Evolutionary conservation across 2,888 invertebrate species (phyloP).

Genomic region (Ophion ventricosus): DNA sequence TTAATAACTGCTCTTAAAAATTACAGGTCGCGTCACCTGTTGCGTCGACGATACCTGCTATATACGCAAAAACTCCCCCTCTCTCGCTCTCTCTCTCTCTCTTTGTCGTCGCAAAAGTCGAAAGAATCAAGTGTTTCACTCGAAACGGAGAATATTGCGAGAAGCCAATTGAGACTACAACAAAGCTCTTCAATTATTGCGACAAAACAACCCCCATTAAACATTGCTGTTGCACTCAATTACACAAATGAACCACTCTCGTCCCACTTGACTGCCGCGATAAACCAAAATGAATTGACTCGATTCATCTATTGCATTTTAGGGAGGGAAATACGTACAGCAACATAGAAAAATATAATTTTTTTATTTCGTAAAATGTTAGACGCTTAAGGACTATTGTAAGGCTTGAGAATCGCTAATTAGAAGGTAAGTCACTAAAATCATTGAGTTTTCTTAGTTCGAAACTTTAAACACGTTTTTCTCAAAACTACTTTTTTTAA

Average conservation of each 20-base stretch:
- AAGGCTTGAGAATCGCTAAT: no score
- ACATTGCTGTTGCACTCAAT: neutral
- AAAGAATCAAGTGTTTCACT: constrained; percentile 72
- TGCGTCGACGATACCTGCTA: constrained; percentile 71
- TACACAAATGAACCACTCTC: neutral
- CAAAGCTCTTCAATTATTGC: constrained; percentile 26
- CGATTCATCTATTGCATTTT: no score
- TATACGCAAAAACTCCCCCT: constrained; percentile 5
- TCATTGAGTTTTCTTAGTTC: no score
- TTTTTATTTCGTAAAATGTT: no score
- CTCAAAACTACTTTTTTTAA: no score
- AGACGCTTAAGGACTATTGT: no score
- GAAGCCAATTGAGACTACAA: constrained; percentile 22
- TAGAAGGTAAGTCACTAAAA: no score
- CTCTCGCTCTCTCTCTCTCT: neutral
- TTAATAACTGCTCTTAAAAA: constrained; percentile 73
- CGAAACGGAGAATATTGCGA: constrained; percentile 65
- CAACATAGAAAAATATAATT: no score
- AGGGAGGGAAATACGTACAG: no score
- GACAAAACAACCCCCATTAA: neutral
- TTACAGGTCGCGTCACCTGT: constrained; percentile 76
- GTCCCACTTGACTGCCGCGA: neutral
- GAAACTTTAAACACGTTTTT: no score
- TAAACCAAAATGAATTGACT: no score
- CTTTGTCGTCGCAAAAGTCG: neutral